Percentiles rank a stretch among this genome's conserved stretches.
Conservation (phyloP, 2,888 invertebrate genomes). For the Tetanocera ferruginea region DNA sequence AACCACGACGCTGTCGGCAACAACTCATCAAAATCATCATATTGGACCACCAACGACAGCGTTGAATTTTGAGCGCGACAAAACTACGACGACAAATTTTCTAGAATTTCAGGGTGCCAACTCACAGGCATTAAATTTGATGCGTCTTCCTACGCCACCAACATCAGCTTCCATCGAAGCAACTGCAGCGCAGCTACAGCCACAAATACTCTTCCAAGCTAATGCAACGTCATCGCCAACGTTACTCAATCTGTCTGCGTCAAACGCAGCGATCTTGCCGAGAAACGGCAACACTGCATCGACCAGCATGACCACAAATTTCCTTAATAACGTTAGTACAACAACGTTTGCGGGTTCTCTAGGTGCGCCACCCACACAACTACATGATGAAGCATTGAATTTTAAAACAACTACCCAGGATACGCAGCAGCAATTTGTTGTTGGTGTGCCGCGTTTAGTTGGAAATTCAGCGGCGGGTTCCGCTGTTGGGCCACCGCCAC, state of each 20-base stretch:
- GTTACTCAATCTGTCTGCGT: conserved; percentile 52
- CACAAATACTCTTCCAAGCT: conserved; percentile 57
- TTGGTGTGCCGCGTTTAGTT: conserved; percentile 48
- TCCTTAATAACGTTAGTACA: conserved; percentile 17
- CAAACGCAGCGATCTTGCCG: conserved; percentile 41
- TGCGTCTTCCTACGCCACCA: conserved; percentile 64
- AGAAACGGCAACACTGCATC: conserved; percentile 46
- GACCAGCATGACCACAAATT: conserved; percentile 45
- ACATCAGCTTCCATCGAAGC: conserved; percentile 63
- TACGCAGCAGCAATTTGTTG: conserved; percentile 46
- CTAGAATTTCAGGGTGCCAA: conserved; percentile 50
- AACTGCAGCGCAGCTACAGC: conserved; percentile 48
- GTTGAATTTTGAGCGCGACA: conserved; percentile 15
- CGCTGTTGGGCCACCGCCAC: conserved; percentile 61
- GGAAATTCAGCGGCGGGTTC: conserved; percentile 21
- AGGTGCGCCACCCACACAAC: conserved; percentile 43
- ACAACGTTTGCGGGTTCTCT: conserved; percentile 35
- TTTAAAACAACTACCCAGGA: conserved; percentile 50
- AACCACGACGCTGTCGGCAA: conserved; percentile 37
- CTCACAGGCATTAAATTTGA: conserved; percentile 61
- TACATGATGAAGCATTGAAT: conserved; percentile 52
- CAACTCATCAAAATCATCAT: conserved; percentile 29
- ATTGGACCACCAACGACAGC: not conserved
- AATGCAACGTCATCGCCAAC: conserved; percentile 47
- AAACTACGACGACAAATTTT: conserved; percentile 42